phyloP scores from a whole-genome alignment of 2,797 vertebrate genomes.

The Gymnoscopelus braueri region DNA sequence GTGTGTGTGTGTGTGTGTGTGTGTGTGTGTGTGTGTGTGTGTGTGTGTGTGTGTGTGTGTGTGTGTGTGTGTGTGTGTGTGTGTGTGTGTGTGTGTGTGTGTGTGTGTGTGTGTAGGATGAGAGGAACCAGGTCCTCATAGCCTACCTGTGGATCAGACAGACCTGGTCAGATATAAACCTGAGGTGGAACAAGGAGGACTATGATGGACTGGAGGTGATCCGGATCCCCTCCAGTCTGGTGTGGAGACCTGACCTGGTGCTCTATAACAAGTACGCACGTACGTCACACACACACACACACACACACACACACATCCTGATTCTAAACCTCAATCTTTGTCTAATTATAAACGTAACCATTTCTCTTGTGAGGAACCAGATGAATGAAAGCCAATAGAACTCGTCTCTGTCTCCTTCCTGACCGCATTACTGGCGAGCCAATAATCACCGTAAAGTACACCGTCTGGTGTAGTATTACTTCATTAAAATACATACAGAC shows the following conservation, averaged over 20 bases:
- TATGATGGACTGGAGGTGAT: constrained; percentile 96
- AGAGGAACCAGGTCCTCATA: constrained; percentile 96
- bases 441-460: too few species aligned
- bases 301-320: neutral
- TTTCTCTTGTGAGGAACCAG: too few species aligned
- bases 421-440: too few species aligned
- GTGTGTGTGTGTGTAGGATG: constrained; percentile 78
- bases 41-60: constrained; percentile 1
- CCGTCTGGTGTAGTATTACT: too few species aligned
- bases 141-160: constrained; percentile 97
- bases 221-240: constrained; percentile 93
- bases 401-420: too few species aligned
- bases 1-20: neutral
- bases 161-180: constrained; percentile 93
- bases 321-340: too few species aligned
- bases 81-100: constrained; percentile 21
- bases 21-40: neutral
- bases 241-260: constrained; percentile 97
- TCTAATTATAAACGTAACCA: too few species aligned
- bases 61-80: neutral
- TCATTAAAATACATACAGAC: too few species aligned
- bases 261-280: constrained; percentile 94
- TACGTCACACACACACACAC: constrained; percentile 54
- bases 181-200: constrained; percentile 93
- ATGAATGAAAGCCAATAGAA: too few species aligned